phyloP scores from a whole-genome alignment of 2,797 vertebrate genomes.

The Anisognathus igniventris region DNA sequence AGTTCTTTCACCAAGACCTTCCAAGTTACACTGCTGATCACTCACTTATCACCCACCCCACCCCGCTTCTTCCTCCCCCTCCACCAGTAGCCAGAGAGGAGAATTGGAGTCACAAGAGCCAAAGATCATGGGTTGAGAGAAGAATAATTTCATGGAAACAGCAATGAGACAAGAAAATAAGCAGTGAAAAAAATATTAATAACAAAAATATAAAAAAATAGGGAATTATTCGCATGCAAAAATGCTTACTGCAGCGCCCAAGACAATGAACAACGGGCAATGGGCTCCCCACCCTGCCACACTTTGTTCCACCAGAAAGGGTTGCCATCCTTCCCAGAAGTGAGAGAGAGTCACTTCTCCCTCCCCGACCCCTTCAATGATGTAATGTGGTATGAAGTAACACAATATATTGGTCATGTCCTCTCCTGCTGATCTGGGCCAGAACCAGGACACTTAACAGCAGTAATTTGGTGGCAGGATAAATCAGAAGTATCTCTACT shows the following conservation, averaged over 20 bases:
- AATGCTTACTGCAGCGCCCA: not conserved
- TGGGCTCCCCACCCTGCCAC: rapidly evolving
- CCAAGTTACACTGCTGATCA: not conserved
- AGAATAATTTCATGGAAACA: not conserved
- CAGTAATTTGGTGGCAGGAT: not conserved
- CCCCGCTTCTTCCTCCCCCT: not conserved
- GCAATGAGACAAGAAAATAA: not conserved
- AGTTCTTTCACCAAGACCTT: not conserved
- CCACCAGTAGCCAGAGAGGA: not conserved
- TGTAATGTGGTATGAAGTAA: not conserved
- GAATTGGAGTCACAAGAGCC: not conserved
- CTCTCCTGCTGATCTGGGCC: not conserved
- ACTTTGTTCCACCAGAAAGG: not conserved
- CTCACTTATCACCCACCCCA: not conserved
- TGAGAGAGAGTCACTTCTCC: not conserved
- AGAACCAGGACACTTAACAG: not conserved
- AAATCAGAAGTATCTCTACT: not conserved
- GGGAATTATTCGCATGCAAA: not conserved
- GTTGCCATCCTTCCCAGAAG: not conserved
- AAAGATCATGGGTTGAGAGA: not conserved
- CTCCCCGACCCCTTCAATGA: not conserved
- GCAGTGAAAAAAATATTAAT: not conserved
- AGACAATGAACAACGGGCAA: not conserved
- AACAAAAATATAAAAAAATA: not conserved
- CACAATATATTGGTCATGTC: not conserved